Conservation (phyloP, 1,140 invertebrate genomes). For the Drosophila tsacasi region DNA sequence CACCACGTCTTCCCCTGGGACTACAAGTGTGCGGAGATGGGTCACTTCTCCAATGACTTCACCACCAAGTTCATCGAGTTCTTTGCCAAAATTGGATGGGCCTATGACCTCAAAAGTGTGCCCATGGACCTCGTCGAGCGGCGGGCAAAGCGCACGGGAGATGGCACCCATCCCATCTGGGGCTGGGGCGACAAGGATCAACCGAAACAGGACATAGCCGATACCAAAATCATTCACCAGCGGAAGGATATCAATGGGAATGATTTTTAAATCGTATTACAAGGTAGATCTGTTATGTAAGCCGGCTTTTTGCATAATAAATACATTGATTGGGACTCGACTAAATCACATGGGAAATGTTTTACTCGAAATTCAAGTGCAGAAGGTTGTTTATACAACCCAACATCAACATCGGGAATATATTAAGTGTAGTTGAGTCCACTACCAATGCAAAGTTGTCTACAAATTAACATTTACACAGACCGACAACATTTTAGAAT, state of each 20-base stretch:
- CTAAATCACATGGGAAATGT: no score
- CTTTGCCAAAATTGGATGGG: slow-evolving; percentile 93
- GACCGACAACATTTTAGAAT: no score
- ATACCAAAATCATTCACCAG: slow-evolving; percentile 85
- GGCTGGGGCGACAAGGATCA: slow-evolving; percentile 94
- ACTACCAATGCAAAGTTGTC: background rate
- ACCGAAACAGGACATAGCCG: slow-evolving; percentile 87
- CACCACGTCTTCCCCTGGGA: slow-evolving; percentile 98
- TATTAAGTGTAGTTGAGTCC: background rate
- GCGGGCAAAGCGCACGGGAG: slow-evolving; percentile 90
- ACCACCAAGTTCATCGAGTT: slow-evolving; percentile 94
- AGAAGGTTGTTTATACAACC: no score
- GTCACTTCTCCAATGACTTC: slow-evolving; percentile 91
- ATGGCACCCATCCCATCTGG: slow-evolving; percentile 91
- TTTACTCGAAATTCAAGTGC: no score
- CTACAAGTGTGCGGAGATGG: slow-evolving; percentile 94
- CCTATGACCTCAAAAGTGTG: slow-evolving; percentile 94
- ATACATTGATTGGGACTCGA: no score
- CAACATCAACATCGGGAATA: background rate
- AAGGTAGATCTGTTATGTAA: no score
- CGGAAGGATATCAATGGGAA: background rate
- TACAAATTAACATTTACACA: background rate
- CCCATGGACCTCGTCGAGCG: slow-evolving; percentile 89
- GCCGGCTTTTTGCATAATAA: no score
- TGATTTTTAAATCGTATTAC: background rate